Percentiles rank a stretch among this genome's conserved stretches.
Conservation (phyloP, 1,140 invertebrate genomes). For the Anoplophora glabripennis region DNA sequence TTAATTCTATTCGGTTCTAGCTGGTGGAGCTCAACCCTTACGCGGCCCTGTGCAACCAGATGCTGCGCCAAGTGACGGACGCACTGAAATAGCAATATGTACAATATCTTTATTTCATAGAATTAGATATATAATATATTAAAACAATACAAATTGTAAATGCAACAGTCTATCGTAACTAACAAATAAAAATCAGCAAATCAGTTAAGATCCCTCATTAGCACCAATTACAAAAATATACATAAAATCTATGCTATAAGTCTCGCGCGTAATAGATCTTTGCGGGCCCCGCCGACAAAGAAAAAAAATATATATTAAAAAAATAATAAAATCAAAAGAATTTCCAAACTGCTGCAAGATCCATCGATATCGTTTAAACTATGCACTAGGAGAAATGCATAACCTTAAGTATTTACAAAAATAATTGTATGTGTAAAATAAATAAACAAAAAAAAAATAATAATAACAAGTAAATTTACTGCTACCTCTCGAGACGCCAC, state of each 20-base stretch:
- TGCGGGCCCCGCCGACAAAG: not conserved
- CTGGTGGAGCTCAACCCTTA: constrained; percentile 79
- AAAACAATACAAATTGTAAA: constrained; percentile 14
- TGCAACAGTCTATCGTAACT: constrained; percentile 13
- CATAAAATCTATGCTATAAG: constrained; percentile 6
- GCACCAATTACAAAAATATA: constrained; percentile 12
- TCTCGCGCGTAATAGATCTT: not conserved
- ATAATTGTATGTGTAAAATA: too few species aligned
- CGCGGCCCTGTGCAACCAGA: constrained; percentile 88
- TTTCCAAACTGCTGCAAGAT: too few species aligned
- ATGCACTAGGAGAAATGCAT: too few species aligned
- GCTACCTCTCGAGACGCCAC: too few species aligned
- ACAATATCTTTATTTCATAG: constrained; percentile 33
- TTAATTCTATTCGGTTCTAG: constrained; percentile 54
- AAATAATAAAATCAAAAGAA: not conserved
- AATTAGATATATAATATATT: constrained; percentile 7
- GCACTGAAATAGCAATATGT: constrained; percentile 46
- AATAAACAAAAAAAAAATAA: too few species aligned
- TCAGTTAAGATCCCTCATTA: constrained; percentile 6
- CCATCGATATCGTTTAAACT: too few species aligned
- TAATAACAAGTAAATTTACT: too few species aligned
- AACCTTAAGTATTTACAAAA: too few species aligned
- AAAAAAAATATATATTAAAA: not conserved
- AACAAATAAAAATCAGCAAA: constrained; percentile 4
- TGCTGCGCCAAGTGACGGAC: constrained; percentile 69